Conservation (phyloP, 2,113 vertebrate genomes). For the Vicugna pacos region DNA sequence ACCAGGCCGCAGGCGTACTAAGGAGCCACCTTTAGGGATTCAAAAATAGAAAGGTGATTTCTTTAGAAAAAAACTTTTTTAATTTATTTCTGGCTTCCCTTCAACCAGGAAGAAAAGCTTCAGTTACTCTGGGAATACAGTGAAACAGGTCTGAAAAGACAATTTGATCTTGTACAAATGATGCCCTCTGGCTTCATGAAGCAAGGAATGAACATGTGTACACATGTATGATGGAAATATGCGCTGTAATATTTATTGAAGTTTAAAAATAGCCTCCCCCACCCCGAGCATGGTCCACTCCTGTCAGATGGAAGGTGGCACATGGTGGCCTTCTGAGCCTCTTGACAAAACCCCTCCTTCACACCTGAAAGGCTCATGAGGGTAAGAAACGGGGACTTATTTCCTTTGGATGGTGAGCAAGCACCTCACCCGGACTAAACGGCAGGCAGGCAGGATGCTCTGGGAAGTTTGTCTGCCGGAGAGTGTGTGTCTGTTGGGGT, state of each 20-base stretch:
- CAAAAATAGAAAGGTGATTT: neutral
- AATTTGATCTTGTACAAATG: neutral
- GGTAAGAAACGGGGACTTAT: accelerated
- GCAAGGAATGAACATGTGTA: neutral
- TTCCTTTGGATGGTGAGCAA: neutral
- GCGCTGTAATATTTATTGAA: neutral
- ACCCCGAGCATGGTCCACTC: neutral
- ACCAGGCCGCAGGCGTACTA: neutral
- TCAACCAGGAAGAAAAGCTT: neutral
- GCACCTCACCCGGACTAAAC: accelerated
- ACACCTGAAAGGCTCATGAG: neutral
- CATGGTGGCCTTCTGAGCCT: neutral
- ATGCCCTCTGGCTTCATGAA: neutral
- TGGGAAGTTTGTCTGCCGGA: neutral
- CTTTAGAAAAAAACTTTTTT: neutral
- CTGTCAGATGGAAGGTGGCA: neutral
- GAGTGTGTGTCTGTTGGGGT: neutral
- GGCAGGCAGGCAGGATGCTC: no score
- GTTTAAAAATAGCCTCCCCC: conserved; percentile 35
- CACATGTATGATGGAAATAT: neutral
- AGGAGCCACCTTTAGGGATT: neutral
- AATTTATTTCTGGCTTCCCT: neutral
- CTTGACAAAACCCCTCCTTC: neutral
- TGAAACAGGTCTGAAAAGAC: neutral
- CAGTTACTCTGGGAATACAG: neutral